Percentiles rank a stretch among this genome's conserved stretches.
Evolutionary conservation across 2,797 vertebrate genomes (phyloP).

Genomic region (Gallirallus australis): DNA sequence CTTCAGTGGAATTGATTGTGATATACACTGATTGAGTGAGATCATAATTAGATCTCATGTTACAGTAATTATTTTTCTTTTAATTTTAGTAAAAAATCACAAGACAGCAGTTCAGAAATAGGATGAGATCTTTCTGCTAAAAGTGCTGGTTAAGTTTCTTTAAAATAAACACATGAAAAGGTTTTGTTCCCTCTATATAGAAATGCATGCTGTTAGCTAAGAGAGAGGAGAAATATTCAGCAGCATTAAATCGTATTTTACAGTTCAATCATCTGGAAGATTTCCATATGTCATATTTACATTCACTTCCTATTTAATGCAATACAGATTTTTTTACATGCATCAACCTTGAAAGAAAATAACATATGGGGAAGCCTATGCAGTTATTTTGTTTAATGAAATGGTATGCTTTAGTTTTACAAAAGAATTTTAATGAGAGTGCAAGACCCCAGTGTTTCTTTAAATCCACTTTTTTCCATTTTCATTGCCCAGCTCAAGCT

Average conservation of each 20-base stretch:
- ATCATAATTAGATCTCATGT: background rate
- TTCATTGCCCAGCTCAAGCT: conserved; percentile 2
- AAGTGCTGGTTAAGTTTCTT: background rate
- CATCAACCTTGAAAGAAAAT: conserved; percentile 8
- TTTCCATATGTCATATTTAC: conserved; percentile 4
- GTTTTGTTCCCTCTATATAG: background rate
- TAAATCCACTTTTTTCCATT: background rate
- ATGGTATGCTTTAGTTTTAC: conserved; percentile 54
- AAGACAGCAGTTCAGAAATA: background rate
- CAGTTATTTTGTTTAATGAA: conserved; percentile 9
- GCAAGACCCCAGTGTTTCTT: conserved; percentile 30
- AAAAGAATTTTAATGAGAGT: conserved; percentile 59
- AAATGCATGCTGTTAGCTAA: conserved; percentile 3
- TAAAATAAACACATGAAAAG: background rate
- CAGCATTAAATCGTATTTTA: background rate
- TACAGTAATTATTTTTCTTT: background rate
- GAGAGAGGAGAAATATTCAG: conserved; percentile 9
- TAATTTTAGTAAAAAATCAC: conserved; percentile 9
- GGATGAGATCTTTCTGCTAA: background rate
- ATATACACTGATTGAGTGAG: background rate
- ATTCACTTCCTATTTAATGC: conserved; percentile 50
- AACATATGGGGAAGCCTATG: background rate
- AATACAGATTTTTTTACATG: conserved; percentile 23
- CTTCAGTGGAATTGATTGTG: background rate
- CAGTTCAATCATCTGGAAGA: conserved; percentile 32